Percentiles rank a stretch among this genome's conserved stretches.
Evolutionary conservation across 2,113 vertebrate species (phyloP).

Genomic region (Trematocara nigrifrons): DNA sequence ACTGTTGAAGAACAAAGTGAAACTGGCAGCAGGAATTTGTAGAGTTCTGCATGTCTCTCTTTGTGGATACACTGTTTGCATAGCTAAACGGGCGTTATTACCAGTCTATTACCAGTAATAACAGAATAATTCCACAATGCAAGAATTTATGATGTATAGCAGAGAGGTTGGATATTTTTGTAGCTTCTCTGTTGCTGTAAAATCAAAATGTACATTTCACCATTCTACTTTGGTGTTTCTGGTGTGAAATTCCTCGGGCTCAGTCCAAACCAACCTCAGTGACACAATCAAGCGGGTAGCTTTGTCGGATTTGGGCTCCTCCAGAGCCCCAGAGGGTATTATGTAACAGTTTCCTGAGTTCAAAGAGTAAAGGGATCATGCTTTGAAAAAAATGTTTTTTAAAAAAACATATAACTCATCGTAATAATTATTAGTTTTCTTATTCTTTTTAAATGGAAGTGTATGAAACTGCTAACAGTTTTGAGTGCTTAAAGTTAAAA

Average conservation of each 20-base stretch:
- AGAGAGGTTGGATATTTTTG: background rate
- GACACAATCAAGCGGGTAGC: background rate
- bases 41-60: background rate
- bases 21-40: background rate
- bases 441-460: background rate
- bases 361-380: background rate
- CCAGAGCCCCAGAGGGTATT: background rate
- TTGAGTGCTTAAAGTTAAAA: background rate
- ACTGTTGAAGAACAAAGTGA: background rate
- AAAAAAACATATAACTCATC: background rate
- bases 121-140: background rate
- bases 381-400: background rate
- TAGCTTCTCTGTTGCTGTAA: background rate
- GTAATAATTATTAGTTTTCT: background rate
- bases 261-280: background rate
- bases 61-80: background rate
- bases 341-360: background rate
- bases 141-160: background rate
- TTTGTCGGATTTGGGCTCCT: background rate
- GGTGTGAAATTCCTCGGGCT: background rate
- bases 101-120: background rate
- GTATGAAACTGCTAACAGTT: background rate
- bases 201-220: background rate
- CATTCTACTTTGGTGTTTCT: background rate
- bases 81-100: background rate